These are phyloP conservation scores for Monomorium pharaonis DNA, from an alignment of 1,140 invertebrate species.

Conservation along the genomic window DNA sequence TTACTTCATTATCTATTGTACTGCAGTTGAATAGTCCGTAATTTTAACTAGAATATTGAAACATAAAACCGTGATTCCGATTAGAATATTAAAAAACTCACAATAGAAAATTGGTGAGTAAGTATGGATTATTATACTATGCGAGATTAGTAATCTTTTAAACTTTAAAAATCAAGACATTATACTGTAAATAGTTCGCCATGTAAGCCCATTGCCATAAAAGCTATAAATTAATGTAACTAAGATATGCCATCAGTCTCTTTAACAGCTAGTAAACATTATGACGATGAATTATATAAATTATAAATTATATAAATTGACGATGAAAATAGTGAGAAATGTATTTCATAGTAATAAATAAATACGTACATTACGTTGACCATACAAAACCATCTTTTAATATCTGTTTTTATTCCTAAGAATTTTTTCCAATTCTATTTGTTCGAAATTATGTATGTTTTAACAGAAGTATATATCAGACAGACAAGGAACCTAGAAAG, in stretches of 20 bases:
- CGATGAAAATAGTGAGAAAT: background rate
- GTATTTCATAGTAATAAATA: no score
- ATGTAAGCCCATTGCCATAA: constrained; percentile 91
- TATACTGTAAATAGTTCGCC: constrained; percentile 88
- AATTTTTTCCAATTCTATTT: no score
- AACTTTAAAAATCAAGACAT: constrained; percentile 69
- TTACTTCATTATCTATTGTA: background rate
- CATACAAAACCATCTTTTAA: no score
- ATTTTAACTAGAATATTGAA: constrained; percentile 40
- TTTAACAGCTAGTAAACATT: constrained; percentile 82
- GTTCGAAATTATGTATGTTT: no score
- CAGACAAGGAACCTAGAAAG: no score
- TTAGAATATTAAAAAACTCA: constrained; percentile 34
- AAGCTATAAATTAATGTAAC: constrained; percentile 93
- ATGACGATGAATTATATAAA: background rate
- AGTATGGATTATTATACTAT: background rate
- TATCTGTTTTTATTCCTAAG: no score
- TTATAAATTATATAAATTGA: background rate
- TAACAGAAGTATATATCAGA: no score
- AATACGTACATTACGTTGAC: no score
- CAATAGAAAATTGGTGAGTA: background rate
- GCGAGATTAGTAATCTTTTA: background rate
- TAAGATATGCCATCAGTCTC: constrained; percentile 88
- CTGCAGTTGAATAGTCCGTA: background rate
- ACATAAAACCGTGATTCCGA: background rate